Conservation (phyloP, 1,140 invertebrate species). For the Pemphigus obesinymphae region DNA sequence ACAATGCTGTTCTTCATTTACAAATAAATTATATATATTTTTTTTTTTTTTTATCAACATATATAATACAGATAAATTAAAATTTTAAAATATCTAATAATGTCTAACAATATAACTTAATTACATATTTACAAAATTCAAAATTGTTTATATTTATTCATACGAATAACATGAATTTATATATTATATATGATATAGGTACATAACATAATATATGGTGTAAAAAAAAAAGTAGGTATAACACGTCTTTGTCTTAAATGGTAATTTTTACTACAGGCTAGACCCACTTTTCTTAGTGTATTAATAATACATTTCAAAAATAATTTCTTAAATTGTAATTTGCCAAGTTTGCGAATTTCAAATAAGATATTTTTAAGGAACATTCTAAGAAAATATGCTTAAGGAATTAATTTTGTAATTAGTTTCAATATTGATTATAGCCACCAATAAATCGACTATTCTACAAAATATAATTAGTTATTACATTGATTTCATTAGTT, state of each 20-base stretch:
- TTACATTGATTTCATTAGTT: not conserved
- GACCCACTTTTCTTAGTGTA: not conserved
- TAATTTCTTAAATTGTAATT: constrained; percentile 34
- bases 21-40: constrained; percentile 37
- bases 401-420: not conserved
- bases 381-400: constrained; percentile 6
- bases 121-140: constrained; percentile 36
- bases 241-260: constrained; percentile 8
- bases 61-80: constrained; percentile 26
- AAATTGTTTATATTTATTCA: constrained; percentile 23
- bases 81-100: constrained; percentile 37
- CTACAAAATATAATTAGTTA: not conserved
- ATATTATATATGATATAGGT: not conserved
- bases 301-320: constrained; percentile 17
- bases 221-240: constrained; percentile 27
- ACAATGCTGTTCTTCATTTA: not conserved
- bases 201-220: not conserved
- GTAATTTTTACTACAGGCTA: constrained; percentile 19
- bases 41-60: constrained; percentile 18
- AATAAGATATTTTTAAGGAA: constrained; percentile 36
- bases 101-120: constrained; percentile 34
- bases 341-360: constrained; percentile 26
- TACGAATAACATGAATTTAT: not conserved
- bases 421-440: not conserved
- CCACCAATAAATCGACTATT: not conserved